Evolutionary conservation across 2,888 invertebrate species (phyloP).

Genomic region (Tetragonisca angustula): DNA sequence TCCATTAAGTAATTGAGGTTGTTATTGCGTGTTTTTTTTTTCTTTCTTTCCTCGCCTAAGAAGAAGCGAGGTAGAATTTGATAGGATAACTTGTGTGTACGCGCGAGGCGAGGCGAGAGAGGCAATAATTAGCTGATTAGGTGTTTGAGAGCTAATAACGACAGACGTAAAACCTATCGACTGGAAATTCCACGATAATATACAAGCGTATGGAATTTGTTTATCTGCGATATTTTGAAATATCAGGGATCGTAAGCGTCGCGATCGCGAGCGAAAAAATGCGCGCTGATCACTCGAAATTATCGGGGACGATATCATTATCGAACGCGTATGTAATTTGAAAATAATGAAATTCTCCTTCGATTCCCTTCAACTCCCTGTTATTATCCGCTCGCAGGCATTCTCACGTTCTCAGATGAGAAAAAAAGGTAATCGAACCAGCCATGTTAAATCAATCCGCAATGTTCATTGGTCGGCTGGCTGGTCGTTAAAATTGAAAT

Average conservation of each 20-base stretch:
- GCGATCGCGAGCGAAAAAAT: not conserved
- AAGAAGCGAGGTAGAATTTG: not conserved
- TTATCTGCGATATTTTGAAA: no score
- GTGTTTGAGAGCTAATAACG: not conserved
- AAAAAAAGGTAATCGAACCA: not conserved
- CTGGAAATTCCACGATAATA: no score
- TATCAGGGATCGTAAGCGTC: no score
- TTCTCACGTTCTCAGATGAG: not conserved
- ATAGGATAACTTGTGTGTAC: not conserved
- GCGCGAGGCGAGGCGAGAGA: no score
- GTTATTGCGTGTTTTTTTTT: not conserved
- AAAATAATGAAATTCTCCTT: not conserved
- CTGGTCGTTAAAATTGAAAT: conserved; percentile 4
- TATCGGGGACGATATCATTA: not conserved
- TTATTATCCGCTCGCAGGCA: not conserved
- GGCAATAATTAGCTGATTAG: not conserved
- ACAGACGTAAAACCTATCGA: no score
- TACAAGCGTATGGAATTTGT: no score
- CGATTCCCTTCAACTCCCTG: not conserved
- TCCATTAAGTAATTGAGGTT: not conserved
- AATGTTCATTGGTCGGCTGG: not conserved
- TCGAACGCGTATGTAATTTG: no score
- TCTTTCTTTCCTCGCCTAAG: not conserved
- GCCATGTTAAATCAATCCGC: not conserved
- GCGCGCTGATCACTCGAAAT: not conserved